Evolutionary conservation across 2,797 vertebrate genomes (phyloP), one percentile per base, ranked within the genome.

Genomic region (Acrossocheilus fasciatus): DNA sequence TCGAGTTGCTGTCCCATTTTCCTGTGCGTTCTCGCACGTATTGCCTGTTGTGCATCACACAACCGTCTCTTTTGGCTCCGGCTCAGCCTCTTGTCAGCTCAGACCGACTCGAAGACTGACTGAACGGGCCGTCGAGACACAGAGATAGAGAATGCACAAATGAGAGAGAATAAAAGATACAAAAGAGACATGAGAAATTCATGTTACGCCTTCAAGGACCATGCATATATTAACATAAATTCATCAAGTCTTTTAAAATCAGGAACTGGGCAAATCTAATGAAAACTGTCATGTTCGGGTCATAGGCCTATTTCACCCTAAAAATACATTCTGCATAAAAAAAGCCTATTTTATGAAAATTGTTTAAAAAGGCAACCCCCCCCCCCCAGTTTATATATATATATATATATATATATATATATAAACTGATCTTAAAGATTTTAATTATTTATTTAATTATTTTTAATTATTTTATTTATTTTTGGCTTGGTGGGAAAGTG

Each of bases 1-100:
- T 90, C 90, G 92, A 59, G n/a, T 93, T 93, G 94, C 90, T 91
- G 91, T 89, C 81, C 76, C 89, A 90, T 12, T 66, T 89, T 91
- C 89, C 90, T 89, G 91, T 88, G 3, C 3, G n/a, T 89, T 90
- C 89, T 89, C 90, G 91, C 89, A 4, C 20, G 20, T 11, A 72
- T 12, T 5, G 18, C 1, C 17, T 41, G 57, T 30, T 64, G 54
- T 80, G 62, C 62, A 12, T 66, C 62, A 15, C 0, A 6, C 15
- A 30, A 66, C 4, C n/a, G 59, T 62, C 59, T 62, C 59, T 62
- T 26, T 59, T 64, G 59, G 59, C 26, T 6, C 11, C 11, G 59
- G 20, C 59, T 30, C 26, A 26, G 62, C 62, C 62, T 66, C 26
- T 66, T 30, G 62, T 80, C 39, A 45, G 12, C 23, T n/a, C 23